Percentiles rank a stretch among this genome's conserved stretches.
Evolutionary conservation across 2,888 invertebrate species (phyloP).

Genomic region (Metallyticus violacea): DNA sequence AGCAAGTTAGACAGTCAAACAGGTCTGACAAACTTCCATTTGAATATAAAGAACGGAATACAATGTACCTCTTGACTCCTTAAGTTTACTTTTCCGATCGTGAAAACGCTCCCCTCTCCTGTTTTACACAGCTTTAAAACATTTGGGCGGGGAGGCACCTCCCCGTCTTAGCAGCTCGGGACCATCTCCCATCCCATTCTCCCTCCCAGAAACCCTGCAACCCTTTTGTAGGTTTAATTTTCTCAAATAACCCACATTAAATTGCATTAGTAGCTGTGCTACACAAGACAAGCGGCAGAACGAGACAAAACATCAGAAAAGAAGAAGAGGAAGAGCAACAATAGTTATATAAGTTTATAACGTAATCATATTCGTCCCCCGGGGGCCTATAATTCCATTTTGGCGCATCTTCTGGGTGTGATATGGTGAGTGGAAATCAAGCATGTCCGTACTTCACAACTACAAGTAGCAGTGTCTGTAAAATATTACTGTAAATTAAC

Average conservation of each 20-base stretch:
- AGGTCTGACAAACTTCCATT: neutral
- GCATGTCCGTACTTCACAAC: neutral
- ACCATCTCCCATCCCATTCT: no score
- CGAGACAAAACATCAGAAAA: slow-evolving; percentile 8
- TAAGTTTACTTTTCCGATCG: slow-evolving; percentile 3
- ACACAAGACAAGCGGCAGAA: neutral
- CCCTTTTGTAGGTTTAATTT: slow-evolving; percentile 26
- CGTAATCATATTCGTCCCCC: slow-evolving; percentile 23
- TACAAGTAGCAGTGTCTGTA: no score
- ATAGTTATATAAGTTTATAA: slow-evolving; percentile 27
- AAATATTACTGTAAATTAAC: no score
- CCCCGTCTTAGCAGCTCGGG: neutral
- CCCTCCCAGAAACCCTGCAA: neutral
- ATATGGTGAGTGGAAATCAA: neutral
- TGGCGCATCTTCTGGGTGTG: slow-evolving; percentile 1
- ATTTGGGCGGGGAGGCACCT: neutral
- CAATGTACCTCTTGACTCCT: neutral
- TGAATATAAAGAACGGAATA: no score
- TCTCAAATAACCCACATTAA: slow-evolving; percentile 28
- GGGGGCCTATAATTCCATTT: slow-evolving; percentile 20
- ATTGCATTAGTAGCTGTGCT: slow-evolving; percentile 21
- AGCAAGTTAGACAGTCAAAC: neutral
- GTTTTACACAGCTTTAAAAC: neutral
- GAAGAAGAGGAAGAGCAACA: slow-evolving; percentile 1
- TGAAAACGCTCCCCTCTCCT: neutral